Base-by-base conservation (phyloP, 2,888 invertebrate species). In the Pristionchus maxplancki region DNA sequence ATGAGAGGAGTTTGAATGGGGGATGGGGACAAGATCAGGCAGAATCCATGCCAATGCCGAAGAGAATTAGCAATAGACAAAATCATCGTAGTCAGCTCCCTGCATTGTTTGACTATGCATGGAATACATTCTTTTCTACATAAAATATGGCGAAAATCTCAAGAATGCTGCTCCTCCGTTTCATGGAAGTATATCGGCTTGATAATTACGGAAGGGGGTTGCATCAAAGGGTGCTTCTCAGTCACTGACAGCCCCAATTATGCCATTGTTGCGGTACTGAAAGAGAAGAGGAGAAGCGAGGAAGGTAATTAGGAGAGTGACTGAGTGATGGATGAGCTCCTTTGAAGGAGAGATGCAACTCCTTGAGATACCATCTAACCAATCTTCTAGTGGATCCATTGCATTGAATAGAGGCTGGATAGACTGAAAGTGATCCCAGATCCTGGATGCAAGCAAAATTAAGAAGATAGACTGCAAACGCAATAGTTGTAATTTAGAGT, bases 181-280 rank as follows among this genome's bases (percentile, higher is more conserved):
- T 24, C 24, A 58, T 58, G 17, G 28, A 9, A 28, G 28, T 64
- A 0, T 37, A 37, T 71, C 37, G 34, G 15, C 37, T 71, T 20
- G 6, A 5, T 28, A 71, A 71, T 71, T 71, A 71, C 71, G 71
- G 71, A 71, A 71, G 37, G 28, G 67, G 1, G 4, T 64, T 24
- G 6, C 44, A 44, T 44, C 44, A 78, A 48, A 78, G 44, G 78
- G 34, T 9, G 20, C 44, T 28, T 44, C 37, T 40, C 24, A 64
- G 50, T 64, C 17, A 15, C 78, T 78, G 78, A 78, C 78, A 78
- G 78, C 44, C 28, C 78, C 78, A 78, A 78, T 78, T 78, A 78
- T 78, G 78, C 78, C 78, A 78, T 78, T 78, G 78, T 78, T 78
- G 78, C 78, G 78, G 78, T 48, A 78, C 44, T 9, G 44, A n/a